Percentiles rank a stretch among this genome's conserved stretches.
phyloP scores from a whole-genome alignment of 2,888 invertebrate genomes.

The Drosophila aldrichi region DNA sequence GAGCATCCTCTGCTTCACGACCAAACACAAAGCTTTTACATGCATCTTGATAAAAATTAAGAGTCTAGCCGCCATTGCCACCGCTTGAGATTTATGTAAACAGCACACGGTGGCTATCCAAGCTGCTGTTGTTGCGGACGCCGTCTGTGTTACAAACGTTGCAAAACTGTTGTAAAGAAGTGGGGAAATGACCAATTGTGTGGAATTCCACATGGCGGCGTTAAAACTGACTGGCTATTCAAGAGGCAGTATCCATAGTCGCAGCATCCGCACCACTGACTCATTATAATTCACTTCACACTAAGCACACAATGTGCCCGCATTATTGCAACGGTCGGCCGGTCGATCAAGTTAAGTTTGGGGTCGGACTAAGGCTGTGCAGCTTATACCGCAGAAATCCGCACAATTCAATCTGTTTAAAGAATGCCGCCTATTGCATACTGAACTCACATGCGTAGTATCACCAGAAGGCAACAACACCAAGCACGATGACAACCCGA shows the following conservation, averaged over 20 bases:
- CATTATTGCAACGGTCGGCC: conserved; percentile 49
- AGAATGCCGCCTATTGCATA: conserved; percentile 55
- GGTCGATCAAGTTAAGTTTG: conserved; percentile 34
- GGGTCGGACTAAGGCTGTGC: conserved; percentile 17
- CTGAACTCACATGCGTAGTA: conserved; percentile 43
- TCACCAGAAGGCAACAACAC: conserved; percentile 25
- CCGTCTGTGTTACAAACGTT: conserved; percentile 38
- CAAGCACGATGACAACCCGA: conserved; percentile 37
- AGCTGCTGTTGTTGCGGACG: conserved; percentile 27
- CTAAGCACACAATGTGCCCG: conserved; percentile 63
- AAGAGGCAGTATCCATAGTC: conserved; percentile 25
- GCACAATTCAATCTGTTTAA: conserved; percentile 58
- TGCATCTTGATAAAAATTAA: conserved; percentile 59
- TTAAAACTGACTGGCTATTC: conserved; percentile 48
- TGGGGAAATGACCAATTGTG: conserved; percentile 61
- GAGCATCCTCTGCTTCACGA: conserved; percentile 24
- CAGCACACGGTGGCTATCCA: conserved; percentile 29
- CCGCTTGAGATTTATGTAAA: conserved; percentile 60
- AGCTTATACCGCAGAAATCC: conserved; percentile 45
- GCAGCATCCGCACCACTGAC: conserved; percentile 36
- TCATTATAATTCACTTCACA: conserved; percentile 69
- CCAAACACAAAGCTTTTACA: conserved; percentile 38
- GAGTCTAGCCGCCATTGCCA: conserved; percentile 32
- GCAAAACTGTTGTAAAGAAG: conserved; percentile 34
- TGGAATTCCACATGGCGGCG: conserved; percentile 63